These are phyloP conservation scores for Rhynchonycteris naso DNA, from an alignment of 2,797 vertebrate species.

Conservation along the genomic window DNA sequence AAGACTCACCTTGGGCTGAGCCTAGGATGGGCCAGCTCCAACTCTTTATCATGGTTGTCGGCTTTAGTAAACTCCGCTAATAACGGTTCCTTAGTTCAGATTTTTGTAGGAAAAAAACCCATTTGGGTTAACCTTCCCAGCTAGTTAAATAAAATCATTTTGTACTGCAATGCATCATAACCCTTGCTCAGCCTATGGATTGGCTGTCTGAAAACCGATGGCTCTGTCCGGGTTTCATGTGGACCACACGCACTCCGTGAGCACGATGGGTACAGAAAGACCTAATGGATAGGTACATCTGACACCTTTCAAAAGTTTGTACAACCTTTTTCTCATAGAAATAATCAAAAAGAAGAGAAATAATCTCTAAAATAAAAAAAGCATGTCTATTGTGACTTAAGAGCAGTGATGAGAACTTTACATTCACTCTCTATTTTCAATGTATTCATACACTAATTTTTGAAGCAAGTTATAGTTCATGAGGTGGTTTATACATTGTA, in stretches of 20 bases:
- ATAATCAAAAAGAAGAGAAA: neutral
- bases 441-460: neutral
- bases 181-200: neutral
- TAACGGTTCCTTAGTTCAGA: neutral
- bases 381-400: neutral
- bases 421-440: slow-evolving; percentile 24
- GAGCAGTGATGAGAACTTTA: neutral
- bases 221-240: neutral
- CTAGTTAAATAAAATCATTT: slow-evolving; percentile 6
- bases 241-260: neutral
- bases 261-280: neutral
- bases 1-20: neutral
- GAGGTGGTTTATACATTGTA: neutral
- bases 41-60: neutral
- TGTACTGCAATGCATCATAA: neutral
- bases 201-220: neutral
- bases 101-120: neutral
- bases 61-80: neutral
- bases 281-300: neutral
- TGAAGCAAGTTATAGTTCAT: neutral
- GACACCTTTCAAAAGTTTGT: neutral
- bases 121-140: neutral
- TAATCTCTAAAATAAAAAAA: neutral
- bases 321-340: neutral
- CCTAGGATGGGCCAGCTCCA: neutral